Conservation (phyloP, 2,797 vertebrate species). For the Hybognathus amarus region DNA sequence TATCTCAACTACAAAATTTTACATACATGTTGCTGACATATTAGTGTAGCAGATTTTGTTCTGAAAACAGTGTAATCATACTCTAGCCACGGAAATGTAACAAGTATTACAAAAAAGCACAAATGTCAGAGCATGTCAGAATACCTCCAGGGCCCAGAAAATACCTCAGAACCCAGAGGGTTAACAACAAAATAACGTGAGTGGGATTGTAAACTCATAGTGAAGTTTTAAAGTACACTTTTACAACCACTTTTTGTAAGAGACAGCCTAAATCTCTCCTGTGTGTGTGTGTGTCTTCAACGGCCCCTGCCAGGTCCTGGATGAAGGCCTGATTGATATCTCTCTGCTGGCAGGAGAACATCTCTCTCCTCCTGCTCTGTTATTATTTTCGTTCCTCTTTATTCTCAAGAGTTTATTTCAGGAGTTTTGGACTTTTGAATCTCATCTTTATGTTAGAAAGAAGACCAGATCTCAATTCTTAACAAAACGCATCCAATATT, state of each 20-base stretch:
- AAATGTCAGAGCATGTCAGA: no score
- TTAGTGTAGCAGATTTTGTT: no score
- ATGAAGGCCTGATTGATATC: constrained; percentile 41
- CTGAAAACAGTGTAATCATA: no score
- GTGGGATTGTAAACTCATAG: neutral
- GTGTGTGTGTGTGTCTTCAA: constrained; percentile 1
- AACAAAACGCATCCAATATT: constrained; percentile 23
- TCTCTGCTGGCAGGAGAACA: constrained; percentile 24
- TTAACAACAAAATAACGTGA: no score
- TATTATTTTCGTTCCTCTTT: constrained; percentile 37
- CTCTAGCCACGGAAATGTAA: no score
- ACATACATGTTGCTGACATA: no score
- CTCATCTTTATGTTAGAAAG: constrained; percentile 1
- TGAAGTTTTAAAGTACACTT: neutral
- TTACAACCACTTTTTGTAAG: neutral
- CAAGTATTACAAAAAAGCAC: no score
- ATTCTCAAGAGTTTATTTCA: constrained; percentile 25
- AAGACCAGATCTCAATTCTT: neutral
- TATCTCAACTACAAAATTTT: no score
- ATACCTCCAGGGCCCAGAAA: no score
- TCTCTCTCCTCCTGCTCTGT: constrained; percentile 35
- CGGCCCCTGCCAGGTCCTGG: constrained; percentile 32
- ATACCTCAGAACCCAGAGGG: no score
- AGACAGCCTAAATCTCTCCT: neutral
- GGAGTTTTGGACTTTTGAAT: constrained; percentile 20